Evolutionary conservation across 2,888 invertebrate genomes (phyloP), one percentile per base, ranked within the genome.

Genomic region (Arge pagana): DNA sequence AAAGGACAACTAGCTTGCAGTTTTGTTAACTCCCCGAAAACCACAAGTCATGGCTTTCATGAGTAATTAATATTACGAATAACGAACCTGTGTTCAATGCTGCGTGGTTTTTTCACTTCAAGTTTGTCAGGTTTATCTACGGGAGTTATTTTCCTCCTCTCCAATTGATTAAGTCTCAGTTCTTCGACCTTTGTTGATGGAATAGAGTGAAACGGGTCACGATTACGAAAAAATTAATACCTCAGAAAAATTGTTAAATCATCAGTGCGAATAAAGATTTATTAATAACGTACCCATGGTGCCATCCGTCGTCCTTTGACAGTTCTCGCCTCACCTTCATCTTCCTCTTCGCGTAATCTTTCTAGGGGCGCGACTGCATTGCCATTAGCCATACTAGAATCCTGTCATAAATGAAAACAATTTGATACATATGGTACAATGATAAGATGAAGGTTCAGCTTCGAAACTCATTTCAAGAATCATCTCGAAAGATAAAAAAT

Each of bases 361-460:
- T 75, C 75, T 35, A 63, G 23, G 24, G 64, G 61, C 10, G 66
- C 61, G 24, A 73, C 73, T 13, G 65, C 58, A 39, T 62, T 72
- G 4, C 77, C 77, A 55, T 78, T 78, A 26, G 73, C 66, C 55
- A 77, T 62, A 40, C 64, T 70, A 48, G 70, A 70, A 16, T 76
- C 73, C 72, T 75, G 36, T 3, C 48, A 54, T n/a, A n/a, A n/a
- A n/a, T n/a, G n/a, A n/a, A n/a, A n/a, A n/a, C n/a, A n/a, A n/a
- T n/a, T n/a, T n/a, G n/a, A n/a, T n/a, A n/a, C n/a, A n/a, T n/a
- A n/a, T n/a, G n/a, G n/a, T n/a, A n/a, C 35, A 10, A 31, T 30
- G 11, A n/a, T 30, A 36, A n/a, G 21, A 43, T 36, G 48, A 24
- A 48, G 4, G 35, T 19, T 19, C 31, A 26, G 8, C 36, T 19